Evolutionary conservation across 2,113 vertebrate species (phyloP).

Genomic region (Rhinichthys klamathensis): DNA sequence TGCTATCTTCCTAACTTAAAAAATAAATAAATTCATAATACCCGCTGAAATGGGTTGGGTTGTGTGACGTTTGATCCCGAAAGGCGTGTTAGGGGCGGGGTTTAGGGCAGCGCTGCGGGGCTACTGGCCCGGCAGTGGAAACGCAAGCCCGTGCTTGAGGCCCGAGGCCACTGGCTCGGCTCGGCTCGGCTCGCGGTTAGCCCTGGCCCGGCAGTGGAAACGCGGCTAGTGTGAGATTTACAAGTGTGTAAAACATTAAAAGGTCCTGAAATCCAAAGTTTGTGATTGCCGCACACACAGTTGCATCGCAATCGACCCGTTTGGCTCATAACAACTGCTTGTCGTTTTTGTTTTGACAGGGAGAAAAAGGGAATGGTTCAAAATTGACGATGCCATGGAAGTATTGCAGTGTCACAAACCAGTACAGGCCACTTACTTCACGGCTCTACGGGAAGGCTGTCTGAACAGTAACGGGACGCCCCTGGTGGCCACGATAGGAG

Average conservation of each 20-base stretch:
- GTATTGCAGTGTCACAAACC: slow-evolving; percentile 96
- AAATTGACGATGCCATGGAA: slow-evolving; percentile 91
- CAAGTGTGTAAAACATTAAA: background rate
- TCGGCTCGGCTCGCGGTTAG: too few species aligned
- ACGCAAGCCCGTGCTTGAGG: too few species aligned
- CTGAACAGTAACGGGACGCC: slow-evolving; percentile 94
- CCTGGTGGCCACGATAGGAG: slow-evolving; percentile 81
- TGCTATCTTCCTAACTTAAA: too few species aligned
- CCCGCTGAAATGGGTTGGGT: too few species aligned
- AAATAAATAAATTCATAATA: too few species aligned
- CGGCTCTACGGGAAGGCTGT: slow-evolving; percentile 89
- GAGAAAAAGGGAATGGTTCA: slow-evolving; percentile 99
- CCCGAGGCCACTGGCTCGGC: too few species aligned
- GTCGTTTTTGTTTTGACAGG: slow-evolving; percentile 76
- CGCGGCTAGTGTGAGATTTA: too few species aligned
- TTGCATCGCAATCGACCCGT: background rate
- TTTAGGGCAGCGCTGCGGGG: too few species aligned
- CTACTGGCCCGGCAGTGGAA: too few species aligned
- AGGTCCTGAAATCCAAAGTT: background rate
- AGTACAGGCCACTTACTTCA: slow-evolving; percentile 95
- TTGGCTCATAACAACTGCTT: background rate
- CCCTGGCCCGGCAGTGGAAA: too few species aligned
- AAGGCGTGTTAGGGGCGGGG: too few species aligned
- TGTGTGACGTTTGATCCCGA: too few species aligned
- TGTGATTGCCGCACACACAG: background rate